Conservation (phyloP, 2,888 invertebrate genomes). For the Deilephila porcellus region DNA sequence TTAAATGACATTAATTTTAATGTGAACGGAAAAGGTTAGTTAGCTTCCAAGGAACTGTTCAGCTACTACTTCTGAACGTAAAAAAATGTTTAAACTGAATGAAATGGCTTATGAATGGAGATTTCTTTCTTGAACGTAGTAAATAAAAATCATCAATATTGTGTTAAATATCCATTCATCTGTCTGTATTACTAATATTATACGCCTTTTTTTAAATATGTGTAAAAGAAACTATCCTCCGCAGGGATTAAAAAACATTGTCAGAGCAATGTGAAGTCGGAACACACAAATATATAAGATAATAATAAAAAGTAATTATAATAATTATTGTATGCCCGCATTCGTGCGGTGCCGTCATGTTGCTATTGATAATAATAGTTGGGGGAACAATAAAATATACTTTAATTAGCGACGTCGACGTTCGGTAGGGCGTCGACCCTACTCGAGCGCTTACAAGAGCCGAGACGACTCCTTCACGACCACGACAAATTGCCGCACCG, state of each 20-base stretch:
- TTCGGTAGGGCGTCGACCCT: constrained; percentile 55
- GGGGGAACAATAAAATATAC: constrained; percentile 83
- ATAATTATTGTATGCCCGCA: constrained; percentile 81
- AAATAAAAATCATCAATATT: no score
- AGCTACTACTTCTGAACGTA: not conserved
- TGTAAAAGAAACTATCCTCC: not conserved
- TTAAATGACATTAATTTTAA: constrained; percentile 15
- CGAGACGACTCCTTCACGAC: constrained; percentile 47
- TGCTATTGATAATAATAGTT: constrained; percentile 72
- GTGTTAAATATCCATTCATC: no score
- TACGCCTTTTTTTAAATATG: no score
- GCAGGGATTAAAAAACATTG: not conserved
- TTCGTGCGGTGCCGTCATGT: constrained; percentile 71
- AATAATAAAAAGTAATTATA: constrained; percentile 75
- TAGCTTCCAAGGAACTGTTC: not conserved
- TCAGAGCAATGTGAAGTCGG: constrained; percentile 37
- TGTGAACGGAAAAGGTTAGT: constrained; percentile 10
- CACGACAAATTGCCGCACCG: constrained; percentile 33
- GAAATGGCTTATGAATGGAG: not conserved
- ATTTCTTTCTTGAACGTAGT: not conserved
- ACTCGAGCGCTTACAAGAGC: constrained; percentile 43
- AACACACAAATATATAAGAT: constrained; percentile 56
- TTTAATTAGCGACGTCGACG: constrained; percentile 73
- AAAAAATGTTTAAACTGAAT: not conserved
- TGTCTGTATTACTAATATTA: no score